Evolutionary conservation across 2,113 vertebrate genomes (phyloP).

Genomic region (Corydoras sp.): DNA sequence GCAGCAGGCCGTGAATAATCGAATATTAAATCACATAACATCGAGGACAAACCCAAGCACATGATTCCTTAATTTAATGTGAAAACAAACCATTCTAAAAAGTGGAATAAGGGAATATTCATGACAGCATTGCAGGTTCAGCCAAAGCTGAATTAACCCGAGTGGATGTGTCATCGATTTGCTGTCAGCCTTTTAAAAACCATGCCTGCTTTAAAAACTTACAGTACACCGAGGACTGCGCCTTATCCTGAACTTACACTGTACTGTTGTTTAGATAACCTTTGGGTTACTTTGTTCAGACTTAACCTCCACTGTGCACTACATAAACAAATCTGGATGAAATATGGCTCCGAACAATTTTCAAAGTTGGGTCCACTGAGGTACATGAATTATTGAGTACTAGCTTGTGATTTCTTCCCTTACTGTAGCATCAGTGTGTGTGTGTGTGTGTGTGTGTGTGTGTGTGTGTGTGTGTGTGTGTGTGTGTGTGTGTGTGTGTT

Average conservation of each 20-base stretch:
- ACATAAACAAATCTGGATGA: slow-evolving; percentile 5
- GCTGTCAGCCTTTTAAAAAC: not conserved
- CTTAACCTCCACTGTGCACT: not conserved
- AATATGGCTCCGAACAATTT: not conserved
- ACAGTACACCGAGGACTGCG: not conserved
- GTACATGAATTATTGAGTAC: slow-evolving; percentile 28
- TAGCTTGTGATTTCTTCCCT: not conserved
- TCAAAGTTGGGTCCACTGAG: not conserved
- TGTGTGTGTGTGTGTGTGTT: not conserved
- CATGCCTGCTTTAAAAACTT: not conserved
- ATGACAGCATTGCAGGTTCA: slow-evolving; percentile 3
- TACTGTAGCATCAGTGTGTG: not conserved
- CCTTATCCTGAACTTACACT: not conserved
- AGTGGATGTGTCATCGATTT: slow-evolving; percentile 9
- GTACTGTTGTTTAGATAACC: not conserved
- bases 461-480: not conserved
- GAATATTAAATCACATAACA: no score
- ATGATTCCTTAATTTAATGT: slow-evolving; percentile 45
- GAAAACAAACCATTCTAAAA: slow-evolving; percentile 39
- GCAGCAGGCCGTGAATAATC: no score
- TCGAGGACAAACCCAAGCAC: slow-evolving; percentile 56
- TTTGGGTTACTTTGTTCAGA: not conserved
- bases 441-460: slow-evolving; percentile 4
- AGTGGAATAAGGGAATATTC: slow-evolving; percentile 23
- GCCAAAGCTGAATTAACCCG: slow-evolving; percentile 24